Evolutionary conservation across 2,888 invertebrate species (phyloP).

Genomic region (Ryuthela nishihirai): DNA sequence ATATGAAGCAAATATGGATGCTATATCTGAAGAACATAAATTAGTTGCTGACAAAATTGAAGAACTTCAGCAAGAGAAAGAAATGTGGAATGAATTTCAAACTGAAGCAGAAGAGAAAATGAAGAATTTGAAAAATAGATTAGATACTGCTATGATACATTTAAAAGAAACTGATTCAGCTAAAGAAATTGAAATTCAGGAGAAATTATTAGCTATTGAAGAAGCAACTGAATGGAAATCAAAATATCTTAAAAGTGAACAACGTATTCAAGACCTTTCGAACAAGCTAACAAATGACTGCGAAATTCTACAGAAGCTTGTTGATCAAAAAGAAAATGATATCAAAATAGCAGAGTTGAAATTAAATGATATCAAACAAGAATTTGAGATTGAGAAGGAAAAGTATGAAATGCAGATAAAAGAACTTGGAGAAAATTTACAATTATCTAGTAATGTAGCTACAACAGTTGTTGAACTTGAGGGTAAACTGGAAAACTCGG

Average conservation of each 20-base stretch:
- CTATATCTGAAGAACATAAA: constrained; percentile 5
- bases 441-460: too few species aligned
- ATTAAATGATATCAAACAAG: not conserved
- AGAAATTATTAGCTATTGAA: not conserved
- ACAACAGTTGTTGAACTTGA: too few species aligned
- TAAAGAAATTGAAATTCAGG: constrained; percentile 45
- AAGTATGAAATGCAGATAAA: too few species aligned
- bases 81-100: not conserved
- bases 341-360: not conserved
- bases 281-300: not conserved
- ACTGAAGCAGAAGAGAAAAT: not conserved
- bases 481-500: too few species aligned
- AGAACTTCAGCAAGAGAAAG: not conserved
- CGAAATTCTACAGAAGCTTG: not conserved
- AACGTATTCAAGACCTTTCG: not conserved
- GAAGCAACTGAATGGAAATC: constrained; percentile 2
- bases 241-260: constrained; percentile 1
- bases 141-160: constrained; percentile 17
- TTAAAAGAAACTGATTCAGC: not conserved
- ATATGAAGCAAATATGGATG: not conserved
- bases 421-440: too few species aligned
- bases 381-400: too few species aligned
- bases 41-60: constrained; percentile 5
- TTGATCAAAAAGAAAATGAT: not conserved
- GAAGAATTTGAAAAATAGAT: constrained; percentile 45